Base-by-base conservation (phyloP, 2,888 invertebrate species). In the Geophilus truncorum region DNA sequence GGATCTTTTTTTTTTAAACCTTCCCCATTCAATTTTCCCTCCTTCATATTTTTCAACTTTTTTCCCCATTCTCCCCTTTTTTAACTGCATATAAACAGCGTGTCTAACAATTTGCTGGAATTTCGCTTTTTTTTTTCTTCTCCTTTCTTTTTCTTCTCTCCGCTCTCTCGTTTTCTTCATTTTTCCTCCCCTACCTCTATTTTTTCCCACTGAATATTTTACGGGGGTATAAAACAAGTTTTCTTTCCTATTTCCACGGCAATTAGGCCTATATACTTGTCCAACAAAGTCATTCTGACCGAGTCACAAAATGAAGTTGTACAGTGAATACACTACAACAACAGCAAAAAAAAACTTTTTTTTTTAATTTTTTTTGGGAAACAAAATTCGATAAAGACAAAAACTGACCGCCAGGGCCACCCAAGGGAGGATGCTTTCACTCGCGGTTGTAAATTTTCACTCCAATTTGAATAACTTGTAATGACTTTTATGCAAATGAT, bases 31-130 rank as follows among this genome's bases (percentile, higher is more conserved):
- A 15, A 9, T 40, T 40, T 40, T 40, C 12, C 40, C 15, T 12
- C 9, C 40, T 40, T 12, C 9, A 12, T 40, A 12, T 40, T 40
- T 12, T 23, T 6, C 7, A 21, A 57, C 57, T 23, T 57, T 57
- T 57, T 21, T 15, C 51, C 5, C 57, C 5, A 9, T 57, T 57
- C 23, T 23, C 57, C 21, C 57, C 21, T 57, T 23, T n/a, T 57
- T 57, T 57, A 62, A 62, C 62, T 62, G 23, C 62, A 23, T 25
- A 62, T 62, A 62, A 62, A 62, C 62, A 62, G 62, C 62, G 25
- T 62, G 62, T 62, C 62, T 62, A 62, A 62, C 62, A 62, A 62
- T 62, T 25, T 25, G 25, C 62, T 62, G 62, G 62, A 62, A 62
- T 62, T 25, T 62, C 62, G 5, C 23, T 10, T 25, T 23, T 62